Evolutionary conservation across 2,888 invertebrate genomes (phyloP).

Genomic region (Apodemia arnacis): DNA sequence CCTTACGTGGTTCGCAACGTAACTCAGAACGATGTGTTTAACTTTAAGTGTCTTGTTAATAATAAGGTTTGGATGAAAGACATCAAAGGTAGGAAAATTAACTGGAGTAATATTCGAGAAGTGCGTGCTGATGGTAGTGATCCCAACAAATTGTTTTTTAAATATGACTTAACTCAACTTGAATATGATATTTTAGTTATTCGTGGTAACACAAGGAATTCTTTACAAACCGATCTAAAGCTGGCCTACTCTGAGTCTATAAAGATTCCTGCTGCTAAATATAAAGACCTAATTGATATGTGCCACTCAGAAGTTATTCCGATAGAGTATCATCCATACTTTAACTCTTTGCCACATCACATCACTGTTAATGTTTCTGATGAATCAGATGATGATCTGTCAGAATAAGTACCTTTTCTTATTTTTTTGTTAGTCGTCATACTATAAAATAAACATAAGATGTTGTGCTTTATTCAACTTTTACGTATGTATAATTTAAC

Average conservation of each 20-base stretch:
- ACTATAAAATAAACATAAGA: neutral
- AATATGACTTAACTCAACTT: constrained; percentile 37
- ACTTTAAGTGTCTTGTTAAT: constrained; percentile 41
- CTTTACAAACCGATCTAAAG: constrained; percentile 42
- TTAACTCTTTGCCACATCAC: no score
- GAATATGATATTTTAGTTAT: constrained; percentile 55
- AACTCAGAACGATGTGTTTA: neutral
- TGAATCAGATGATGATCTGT: constrained; percentile 36
- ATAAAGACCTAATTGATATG: neutral
- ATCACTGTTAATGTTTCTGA: constrained; percentile 30
- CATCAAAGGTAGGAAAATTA: constrained; percentile 34
- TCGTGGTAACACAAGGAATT: constrained; percentile 36
- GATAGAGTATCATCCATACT: no score
- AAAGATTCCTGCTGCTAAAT: constrained; percentile 10
- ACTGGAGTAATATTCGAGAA: constrained; percentile 67
- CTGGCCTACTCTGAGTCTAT: constrained; percentile 40
- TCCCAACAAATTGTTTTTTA: constrained; percentile 63
- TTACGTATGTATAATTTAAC: neutral
- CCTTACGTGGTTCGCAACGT: constrained; percentile 57
- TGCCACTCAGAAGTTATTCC: no score
- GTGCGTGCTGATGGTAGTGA: constrained; percentile 64
- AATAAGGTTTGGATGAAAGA: constrained; percentile 71
- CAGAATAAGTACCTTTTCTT: constrained; percentile 26
- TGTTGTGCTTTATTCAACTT: neutral
- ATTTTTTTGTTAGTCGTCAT: constrained; percentile 23